These are phyloP conservation scores for Cinclus cinclus DNA, from an alignment of 2,113 vertebrate genomes.

Conservation along the genomic window DNA sequence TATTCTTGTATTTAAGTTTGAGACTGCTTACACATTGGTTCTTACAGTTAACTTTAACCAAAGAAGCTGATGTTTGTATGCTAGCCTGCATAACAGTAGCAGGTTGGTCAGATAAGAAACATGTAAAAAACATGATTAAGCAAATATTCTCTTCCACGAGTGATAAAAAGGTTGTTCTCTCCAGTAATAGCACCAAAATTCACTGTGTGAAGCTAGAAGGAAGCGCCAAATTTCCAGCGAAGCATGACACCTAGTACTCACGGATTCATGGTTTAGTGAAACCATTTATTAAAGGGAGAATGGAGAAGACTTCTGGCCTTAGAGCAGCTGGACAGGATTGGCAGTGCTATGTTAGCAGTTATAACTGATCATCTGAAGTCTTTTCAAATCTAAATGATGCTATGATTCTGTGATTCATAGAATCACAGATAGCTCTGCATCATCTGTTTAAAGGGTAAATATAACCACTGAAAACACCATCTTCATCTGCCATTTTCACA, in stretches of 20 bases:
- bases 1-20: not conserved
- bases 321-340: not conserved
- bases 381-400: not conserved
- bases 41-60: not conserved
- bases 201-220: not conserved
- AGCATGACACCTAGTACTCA: not conserved
- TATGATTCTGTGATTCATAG: not conserved
- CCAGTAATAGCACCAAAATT: not conserved
- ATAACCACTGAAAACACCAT: not conserved
- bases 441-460: accelerated
- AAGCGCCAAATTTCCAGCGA: not conserved
- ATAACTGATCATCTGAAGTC: not conserved
- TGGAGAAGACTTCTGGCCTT: not conserved
- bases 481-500: not conserved
- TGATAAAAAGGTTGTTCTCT: not conserved
- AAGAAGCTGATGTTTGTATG: not conserved
- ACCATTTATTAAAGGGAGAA: not conserved
- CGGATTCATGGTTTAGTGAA: not conserved
- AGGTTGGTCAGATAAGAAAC: not conserved
- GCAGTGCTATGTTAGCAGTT: accelerated
- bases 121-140: not conserved
- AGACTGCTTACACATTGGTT: not conserved
- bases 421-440: too few species aligned
- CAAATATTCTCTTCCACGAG: not conserved
- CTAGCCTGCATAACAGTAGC: not conserved